Evolutionary conservation across 2,888 invertebrate genomes (phyloP), one percentile per base, ranked within the genome.

Genomic region (Drosophila kuntzei): DNA sequence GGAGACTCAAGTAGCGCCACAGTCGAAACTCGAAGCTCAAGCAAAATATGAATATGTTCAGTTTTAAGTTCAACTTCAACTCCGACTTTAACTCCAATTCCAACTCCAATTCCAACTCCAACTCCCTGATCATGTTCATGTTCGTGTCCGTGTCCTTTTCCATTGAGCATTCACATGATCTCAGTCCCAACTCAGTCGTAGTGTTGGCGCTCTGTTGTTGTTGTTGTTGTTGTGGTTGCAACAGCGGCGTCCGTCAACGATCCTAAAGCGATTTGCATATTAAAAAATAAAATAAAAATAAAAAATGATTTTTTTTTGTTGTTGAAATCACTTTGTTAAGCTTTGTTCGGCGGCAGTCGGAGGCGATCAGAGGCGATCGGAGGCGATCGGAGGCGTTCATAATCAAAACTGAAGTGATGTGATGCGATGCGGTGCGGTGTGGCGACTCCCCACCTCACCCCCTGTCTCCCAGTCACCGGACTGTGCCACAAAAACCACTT

Each of bases 191-290:
- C 46, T 39, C 50, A 37, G 41, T 55, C 43, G 55, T 16, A 55
- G 47, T 58, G 59, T 78, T 84, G 68, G 72, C 85, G 85, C 84
- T 80, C 66, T 53, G 55, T 55, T 63, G 46, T 59, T 55, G 59
- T 44, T 50, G 20, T 44, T n/a, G 34, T 9, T 46, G 59, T 25
- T 53, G 36, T 58, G 61, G 43, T 37, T 61, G 80, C 86, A 74
- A 75, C 86, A 72, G 80, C 80, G 87, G 80, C 80, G 87, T 80
- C 80, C 80, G 80, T 81, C 84, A 81, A 70, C 88, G 88, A 82
- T 76, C 86, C 86, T 67, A 72, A 79, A 80, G 71, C 83, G 80
- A 88, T 83, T 83, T 83, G 88, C 87, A 88, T 88, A 88, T 73
- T 73, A 65, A 74, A 76, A 67, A 59, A 59, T n/a, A 44, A 18